Conservation (phyloP, 2,888 invertebrate species). For the Patella pellucida region DNA sequence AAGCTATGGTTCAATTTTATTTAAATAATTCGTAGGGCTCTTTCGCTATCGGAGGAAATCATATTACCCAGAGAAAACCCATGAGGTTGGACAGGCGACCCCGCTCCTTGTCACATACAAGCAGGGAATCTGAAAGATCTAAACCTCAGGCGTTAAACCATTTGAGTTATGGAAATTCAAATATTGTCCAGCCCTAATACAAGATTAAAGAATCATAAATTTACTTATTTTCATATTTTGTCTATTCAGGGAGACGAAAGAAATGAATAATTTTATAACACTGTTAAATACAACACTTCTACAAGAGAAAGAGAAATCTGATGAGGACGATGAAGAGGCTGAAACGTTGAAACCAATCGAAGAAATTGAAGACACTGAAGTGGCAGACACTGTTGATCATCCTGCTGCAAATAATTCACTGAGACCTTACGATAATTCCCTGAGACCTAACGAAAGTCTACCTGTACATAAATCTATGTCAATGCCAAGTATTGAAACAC, state of each 20-base stretch:
- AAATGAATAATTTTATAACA: constrained; percentile 67
- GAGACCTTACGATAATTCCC: constrained; percentile 22
- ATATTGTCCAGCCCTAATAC: no score
- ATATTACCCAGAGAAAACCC: no score
- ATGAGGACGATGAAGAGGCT: constrained; percentile 51
- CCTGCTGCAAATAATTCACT: neutral
- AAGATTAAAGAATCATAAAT: no score
- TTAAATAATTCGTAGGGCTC: no score
- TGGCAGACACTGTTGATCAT: constrained; percentile 26
- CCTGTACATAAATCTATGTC: constrained; percentile 52
- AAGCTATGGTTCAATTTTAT: no score
- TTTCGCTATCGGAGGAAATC: no score
- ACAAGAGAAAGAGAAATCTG: constrained; percentile 50
- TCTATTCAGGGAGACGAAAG: constrained; percentile 62
- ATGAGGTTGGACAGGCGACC: no score
- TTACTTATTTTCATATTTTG: neutral
- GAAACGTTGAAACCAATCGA: constrained; percentile 8
- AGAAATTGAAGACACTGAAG: constrained; percentile 24
- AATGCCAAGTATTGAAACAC: constrained; percentile 63
- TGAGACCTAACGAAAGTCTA: constrained; percentile 19
- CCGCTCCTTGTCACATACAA: no score
- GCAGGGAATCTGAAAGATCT: no score
- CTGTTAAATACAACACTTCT: constrained; percentile 66
- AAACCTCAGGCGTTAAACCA: no score
- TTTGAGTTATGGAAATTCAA: no score